Conservation (phyloP, 2,113 vertebrate genomes). For the Engystomops pustulosus region DNA sequence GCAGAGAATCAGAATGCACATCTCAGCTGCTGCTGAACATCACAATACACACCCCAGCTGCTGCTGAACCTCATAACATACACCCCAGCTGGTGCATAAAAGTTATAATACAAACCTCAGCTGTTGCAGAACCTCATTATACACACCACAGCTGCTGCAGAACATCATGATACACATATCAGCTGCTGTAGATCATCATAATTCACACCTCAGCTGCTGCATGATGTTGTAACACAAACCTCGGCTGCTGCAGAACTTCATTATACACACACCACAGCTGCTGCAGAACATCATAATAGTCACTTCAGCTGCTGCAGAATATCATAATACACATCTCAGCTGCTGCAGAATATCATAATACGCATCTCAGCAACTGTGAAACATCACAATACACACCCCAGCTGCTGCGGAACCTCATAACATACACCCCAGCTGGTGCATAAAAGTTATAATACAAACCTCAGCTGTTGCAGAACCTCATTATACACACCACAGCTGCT, state of each 20-base stretch:
- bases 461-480: background rate
- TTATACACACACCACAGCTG: background rate
- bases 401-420: background rate
- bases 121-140: background rate
- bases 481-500: background rate
- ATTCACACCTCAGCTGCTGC: background rate
- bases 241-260: background rate
- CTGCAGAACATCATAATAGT: background rate
- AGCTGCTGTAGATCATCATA: background rate
- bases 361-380: background rate
- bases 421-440: background rate
- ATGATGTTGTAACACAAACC: background rate
- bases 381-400: background rate
- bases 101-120: background rate
- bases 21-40: background rate
- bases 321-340: background rate
- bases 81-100: background rate
- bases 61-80: background rate
- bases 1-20: background rate
- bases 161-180: background rate
- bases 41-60: background rate
- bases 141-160: background rate
- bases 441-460: background rate
- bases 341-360: background rate
- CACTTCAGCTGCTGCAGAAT: background rate